Evolutionary conservation across 2,888 invertebrate genomes (phyloP).

Genomic region (Epiblema foenella): DNA sequence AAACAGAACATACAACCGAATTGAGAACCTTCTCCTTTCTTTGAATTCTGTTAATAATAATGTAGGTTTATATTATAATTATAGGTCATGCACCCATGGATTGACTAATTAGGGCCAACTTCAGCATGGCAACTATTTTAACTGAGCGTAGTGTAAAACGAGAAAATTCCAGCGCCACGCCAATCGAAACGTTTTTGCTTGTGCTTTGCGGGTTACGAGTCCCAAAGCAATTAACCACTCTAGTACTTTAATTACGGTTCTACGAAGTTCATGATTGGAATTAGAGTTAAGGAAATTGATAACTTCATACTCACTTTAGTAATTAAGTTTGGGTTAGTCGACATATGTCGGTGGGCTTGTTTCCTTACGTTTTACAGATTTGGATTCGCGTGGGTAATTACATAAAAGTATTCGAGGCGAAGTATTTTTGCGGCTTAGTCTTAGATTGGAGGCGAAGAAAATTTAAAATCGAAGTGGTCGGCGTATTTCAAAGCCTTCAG

Average conservation of each 20-base stretch:
- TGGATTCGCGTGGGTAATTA: constrained; percentile 28
- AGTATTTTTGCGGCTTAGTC: constrained; percentile 4
- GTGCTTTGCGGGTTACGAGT: constrained; percentile 50
- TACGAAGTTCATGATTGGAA: constrained; percentile 53
- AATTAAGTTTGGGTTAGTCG: constrained; percentile 38
- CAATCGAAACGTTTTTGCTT: constrained; percentile 59
- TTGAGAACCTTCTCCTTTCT: no score
- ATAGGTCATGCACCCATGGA: neutral
- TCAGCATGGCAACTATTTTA: constrained; percentile 3
- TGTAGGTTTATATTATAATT: no score
- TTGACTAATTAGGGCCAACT: neutral
- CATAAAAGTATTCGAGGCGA: constrained; percentile 5
- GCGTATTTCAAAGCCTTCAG: neutral
- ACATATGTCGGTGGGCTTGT: constrained; percentile 20
- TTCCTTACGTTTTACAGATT: constrained; percentile 21
- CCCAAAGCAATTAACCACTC: constrained; percentile 62
- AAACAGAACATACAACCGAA: no score
- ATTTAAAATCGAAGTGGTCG: neutral
- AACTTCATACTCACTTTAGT: constrained; percentile 48
- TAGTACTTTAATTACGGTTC: constrained; percentile 62
- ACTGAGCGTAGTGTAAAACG: neutral
- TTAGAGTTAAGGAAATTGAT: constrained; percentile 59
- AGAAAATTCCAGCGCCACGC: constrained; percentile 44
- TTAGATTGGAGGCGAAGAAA: neutral
- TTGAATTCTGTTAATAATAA: no score